Percentiles rank a stretch among this genome's conserved stretches.
Conservation (phyloP, 2,113 vertebrate species). For the Actinemys pallida region DNA sequence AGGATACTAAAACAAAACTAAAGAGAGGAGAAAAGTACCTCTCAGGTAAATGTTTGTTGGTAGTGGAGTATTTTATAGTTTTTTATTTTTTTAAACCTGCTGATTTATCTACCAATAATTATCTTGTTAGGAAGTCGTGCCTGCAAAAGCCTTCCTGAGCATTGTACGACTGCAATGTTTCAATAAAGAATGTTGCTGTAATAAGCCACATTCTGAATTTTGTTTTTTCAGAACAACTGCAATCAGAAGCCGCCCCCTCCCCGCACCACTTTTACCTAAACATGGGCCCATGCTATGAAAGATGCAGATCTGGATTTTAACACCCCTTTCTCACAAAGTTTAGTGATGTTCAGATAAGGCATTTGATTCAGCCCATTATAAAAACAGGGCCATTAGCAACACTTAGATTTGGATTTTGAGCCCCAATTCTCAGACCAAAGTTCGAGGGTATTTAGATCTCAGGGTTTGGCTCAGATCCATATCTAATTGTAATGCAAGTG, state of each 20-base stretch:
- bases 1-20: not conserved
- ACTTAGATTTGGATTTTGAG: not conserved
- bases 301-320: not conserved
- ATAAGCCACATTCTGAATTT: not conserved
- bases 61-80: not conserved
- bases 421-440: not conserved
- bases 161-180: not conserved
- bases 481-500: not conserved
- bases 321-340: not conserved
- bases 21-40: not conserved
- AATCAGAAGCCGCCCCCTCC: not conserved
- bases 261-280: not conserved
- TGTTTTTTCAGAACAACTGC: not conserved
- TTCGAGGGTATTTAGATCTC: not conserved
- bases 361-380: not conserved
- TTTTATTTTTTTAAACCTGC: not conserved
- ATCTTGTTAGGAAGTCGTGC: not conserved
- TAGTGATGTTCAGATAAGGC: not conserved
- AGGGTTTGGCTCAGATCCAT: not conserved
- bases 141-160: not conserved
- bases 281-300: not conserved
- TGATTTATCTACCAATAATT: not conserved
- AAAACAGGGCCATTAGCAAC: not conserved
- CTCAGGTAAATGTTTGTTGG: conserved; percentile 26
- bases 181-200: not conserved